Evolutionary conservation across 2,113 vertebrate genomes (phyloP), one percentile per base, ranked within the genome.

Genomic region (Vulpes lagopus): DNA sequence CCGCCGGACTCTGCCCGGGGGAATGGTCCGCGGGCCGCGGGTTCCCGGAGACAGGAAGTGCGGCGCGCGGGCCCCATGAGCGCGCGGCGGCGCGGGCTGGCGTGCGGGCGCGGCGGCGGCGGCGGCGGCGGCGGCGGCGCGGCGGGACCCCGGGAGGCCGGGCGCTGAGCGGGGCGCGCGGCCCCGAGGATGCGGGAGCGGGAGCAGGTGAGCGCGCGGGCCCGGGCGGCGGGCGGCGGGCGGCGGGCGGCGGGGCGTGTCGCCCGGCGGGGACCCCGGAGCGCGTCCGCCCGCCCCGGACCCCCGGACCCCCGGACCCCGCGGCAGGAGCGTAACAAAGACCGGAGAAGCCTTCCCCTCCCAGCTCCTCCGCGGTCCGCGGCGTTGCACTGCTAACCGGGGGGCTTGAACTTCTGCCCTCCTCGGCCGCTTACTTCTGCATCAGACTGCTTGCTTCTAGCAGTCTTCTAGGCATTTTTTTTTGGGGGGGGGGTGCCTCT

Each of bases 11-110:
- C 81, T 38, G 95, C 98, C 73, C 98, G 95, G 99, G 99, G 99
- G 99, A 99, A 98, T 98, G 98, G 98, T 98, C 97, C 32, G 94
- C 96, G 96, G 98, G 97, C 57, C 94, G 53, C n/a, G 95, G 95
- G 89, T 98, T 98, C 97, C 97, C 94, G 98, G 98, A 97, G 97
- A 98, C 99, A 99, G 99, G 99, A 99, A 99, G 99, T 99, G 99
- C 99, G 98, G 99, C 98, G 97, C 98, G 98, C 99, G 98, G 98
- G 97, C 98, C 98, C 97, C 96, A 98, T 97, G 98, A 98, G 97
- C 69, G 98, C 95, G 96, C 92, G 80, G 90, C 96, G 98, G 64
- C 93, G 96, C 96, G 95, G 97, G 95, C 98, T 80, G 96, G 98
- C 94, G 97, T 94, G 97, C 91, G n/a, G 89, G 88, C 35, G 95